phyloP scores from a whole-genome alignment of 2,113 vertebrate species.

The Turdus rufiventris region DNA sequence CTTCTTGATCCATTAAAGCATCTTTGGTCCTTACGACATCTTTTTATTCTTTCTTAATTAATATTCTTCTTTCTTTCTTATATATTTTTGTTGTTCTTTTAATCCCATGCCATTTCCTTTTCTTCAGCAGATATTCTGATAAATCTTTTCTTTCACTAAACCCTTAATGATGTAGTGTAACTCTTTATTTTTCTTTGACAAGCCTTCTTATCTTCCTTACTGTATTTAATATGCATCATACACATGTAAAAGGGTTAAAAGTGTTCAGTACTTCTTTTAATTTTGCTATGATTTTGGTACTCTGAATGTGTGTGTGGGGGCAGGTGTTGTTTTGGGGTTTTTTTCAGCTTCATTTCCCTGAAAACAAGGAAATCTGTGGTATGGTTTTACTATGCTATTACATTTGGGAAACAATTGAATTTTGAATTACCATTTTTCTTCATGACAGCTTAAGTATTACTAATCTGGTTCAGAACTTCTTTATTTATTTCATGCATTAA shows the following conservation, averaged over 20 bases:
- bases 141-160: conserved; percentile 48
- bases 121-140: conserved; percentile 16
- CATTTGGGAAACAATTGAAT: not conserved
- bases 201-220: not conserved
- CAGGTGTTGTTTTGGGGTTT: not conserved
- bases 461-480: not conserved
- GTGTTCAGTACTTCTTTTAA: not conserved
- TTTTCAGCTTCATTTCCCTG: not conserved
- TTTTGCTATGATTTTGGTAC: not conserved
- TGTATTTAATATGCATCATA: not conserved
- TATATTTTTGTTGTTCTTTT: not conserved
- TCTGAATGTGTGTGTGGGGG: not conserved
- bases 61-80: not conserved
- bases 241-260: not conserved
- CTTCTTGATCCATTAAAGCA: conserved; percentile 33
- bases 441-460: not conserved
- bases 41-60: not conserved
- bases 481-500: not conserved
- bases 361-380: not conserved
- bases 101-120: not conserved
- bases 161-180: not conserved
- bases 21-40: not conserved
- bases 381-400: not conserved
- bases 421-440: not conserved
- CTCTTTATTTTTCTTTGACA: conserved; percentile 11